phyloP scores from a whole-genome alignment of 2,888 invertebrate genomes.

The Drosophila prolongata region DNA sequence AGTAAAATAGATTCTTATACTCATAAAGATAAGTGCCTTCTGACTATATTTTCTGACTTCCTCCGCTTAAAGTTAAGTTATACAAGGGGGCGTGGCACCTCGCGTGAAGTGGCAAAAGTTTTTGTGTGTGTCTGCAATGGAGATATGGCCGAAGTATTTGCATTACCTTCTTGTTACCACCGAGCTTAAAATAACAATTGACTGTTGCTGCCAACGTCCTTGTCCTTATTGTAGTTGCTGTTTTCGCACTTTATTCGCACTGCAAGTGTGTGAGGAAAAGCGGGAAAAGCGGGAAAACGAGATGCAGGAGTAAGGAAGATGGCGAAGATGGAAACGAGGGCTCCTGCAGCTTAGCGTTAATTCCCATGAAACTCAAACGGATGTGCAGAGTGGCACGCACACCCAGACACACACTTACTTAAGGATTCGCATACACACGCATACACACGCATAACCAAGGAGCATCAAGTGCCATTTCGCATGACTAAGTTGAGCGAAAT shows the following conservation, averaged over 20 bases:
- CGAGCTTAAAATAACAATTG: slow-evolving; percentile 56
- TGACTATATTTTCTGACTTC: too few relatives aligned
- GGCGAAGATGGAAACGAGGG: slow-evolving; percentile 22
- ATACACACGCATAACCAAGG: slow-evolving; percentile 28
- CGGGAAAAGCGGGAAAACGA: slow-evolving; percentile 10
- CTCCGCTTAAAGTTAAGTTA: not conserved
- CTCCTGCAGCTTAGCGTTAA: slow-evolving; percentile 67
- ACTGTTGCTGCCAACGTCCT: slow-evolving; percentile 35
- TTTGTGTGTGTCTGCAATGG: slow-evolving; percentile 15
- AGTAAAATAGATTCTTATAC: too few relatives aligned
- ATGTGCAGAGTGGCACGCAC: slow-evolving; percentile 34
- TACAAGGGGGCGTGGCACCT: slow-evolving; percentile 27
- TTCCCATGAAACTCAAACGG: slow-evolving; percentile 65
- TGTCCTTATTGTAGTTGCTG: slow-evolving; percentile 10
- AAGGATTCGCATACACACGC: slow-evolving; percentile 3
- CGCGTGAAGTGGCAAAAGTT: slow-evolving; percentile 28
- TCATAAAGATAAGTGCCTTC: too few relatives aligned
- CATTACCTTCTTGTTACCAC: slow-evolving; percentile 66
- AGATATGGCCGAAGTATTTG: slow-evolving; percentile 33
- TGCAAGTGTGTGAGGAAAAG: slow-evolving; percentile 40
- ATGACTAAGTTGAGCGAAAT: slow-evolving; percentile 73
- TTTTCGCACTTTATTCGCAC: slow-evolving; percentile 44
- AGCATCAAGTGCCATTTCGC: slow-evolving; percentile 74
- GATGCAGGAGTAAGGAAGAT: slow-evolving; percentile 2
- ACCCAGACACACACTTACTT: slow-evolving; percentile 9